Evolutionary conservation across 1,140 invertebrate genomes (phyloP), one percentile per base, ranked within the genome.

Genomic region (Melitaea cinxia): DNA sequence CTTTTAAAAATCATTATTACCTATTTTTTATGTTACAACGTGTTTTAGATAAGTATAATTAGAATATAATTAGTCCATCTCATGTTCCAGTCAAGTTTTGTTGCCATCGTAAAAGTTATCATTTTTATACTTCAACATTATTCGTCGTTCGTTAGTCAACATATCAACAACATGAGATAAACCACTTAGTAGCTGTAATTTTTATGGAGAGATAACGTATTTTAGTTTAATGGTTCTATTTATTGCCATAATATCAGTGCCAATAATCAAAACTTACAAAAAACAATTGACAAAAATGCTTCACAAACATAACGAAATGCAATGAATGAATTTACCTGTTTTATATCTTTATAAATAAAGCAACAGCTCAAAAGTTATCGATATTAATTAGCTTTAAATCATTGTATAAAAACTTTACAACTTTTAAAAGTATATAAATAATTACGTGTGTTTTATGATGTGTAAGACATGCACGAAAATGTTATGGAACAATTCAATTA

Each of bases 401-500:
- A 47, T 9, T 12, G 5, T 21, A 23, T 23, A 14, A 23, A 23
- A 21, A 1, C 0, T 15, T 1, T n/a, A 12, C 6, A 39, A 9
- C 15, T 45, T 14, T 47, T 23, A 47, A 47, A 23, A 47, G 9
- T 21, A 47, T 19, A 30, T 47, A 47, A 58, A 21, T 7, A 58
- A 58, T 33, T 28, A 49, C 56, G 42, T 42, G 42, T 47, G 24
- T 12, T 49, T 57, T 65, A 58, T 52, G 62, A 65, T 35, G 62
- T 57, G 62, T 57, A 65, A 65, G 53, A 56, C 26, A 57, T 14
- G 28, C 45, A 39, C 26, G 21, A 52, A 47, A 49, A 57, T 57
- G 68, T 57, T 58, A 55, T 39, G 45, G 66, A 75, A 82, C 74
- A 78, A 77, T 84, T 85, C 77, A 84, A 83, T 85, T 83, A 77